Percentiles rank a stretch among this genome's conserved stretches.
Conservation (phyloP, 2,113 vertebrate genomes). For the Xerus inauris region DNA sequence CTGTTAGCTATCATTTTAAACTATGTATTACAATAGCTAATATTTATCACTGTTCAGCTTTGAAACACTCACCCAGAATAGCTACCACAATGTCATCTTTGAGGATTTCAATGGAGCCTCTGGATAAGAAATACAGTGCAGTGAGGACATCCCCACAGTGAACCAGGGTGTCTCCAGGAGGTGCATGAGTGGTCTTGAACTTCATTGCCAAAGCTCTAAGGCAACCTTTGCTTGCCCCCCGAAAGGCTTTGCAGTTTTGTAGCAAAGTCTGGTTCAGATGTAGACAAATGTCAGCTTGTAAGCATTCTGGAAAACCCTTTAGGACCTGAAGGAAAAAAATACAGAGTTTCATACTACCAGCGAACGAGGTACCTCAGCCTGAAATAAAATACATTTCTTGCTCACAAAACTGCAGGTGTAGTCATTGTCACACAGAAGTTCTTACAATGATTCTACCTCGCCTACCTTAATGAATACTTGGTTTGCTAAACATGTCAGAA, state of each 20-base stretch:
- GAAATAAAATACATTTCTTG: constrained; percentile 66
- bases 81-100: constrained; percentile 99
- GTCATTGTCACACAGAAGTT: background rate
- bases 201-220: constrained; percentile 98
- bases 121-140: constrained; percentile 96
- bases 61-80: constrained; percentile 93
- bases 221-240: constrained; percentile 97
- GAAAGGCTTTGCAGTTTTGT: constrained; percentile 96
- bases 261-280: constrained; percentile 97
- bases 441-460: constrained; percentile 10
- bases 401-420: constrained; percentile 46
- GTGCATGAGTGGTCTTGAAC: constrained; percentile 97
- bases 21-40: background rate
- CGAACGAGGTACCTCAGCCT: constrained; percentile 7
- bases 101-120: constrained; percentile 98
- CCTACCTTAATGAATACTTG: constrained; percentile 53
- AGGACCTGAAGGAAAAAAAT: constrained; percentile 90
- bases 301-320: constrained; percentile 99
- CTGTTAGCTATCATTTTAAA: background rate
- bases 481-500: constrained; percentile 67
- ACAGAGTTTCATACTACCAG: constrained; percentile 79
- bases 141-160: constrained; percentile 97
- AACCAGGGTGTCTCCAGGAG: constrained; percentile 98
- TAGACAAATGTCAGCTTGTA: constrained; percentile 99
- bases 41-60: background rate